Conservation (phyloP, 1,140 invertebrate species). For the Ditylenchus dipsaci region DNA sequence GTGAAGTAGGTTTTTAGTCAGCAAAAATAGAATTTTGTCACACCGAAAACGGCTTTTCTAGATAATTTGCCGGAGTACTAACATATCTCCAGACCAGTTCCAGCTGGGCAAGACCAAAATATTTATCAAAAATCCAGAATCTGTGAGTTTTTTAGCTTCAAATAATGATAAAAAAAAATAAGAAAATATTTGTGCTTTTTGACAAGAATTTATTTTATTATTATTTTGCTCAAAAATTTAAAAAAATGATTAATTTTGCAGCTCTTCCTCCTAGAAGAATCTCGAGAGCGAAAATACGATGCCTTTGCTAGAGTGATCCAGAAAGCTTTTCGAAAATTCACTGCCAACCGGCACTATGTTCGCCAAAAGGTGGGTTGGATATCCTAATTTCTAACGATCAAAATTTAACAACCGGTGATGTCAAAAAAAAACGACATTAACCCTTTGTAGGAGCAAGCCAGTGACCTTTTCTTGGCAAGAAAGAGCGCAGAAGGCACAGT, state of each 20-base stretch:
- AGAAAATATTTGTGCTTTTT: no score
- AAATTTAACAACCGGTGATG: no score
- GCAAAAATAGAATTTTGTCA: neutral
- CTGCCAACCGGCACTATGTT: conserved; percentile 66
- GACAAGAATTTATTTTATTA: no score
- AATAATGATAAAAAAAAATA: no score
- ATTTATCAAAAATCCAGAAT: conserved; percentile 74
- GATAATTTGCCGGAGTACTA: conserved; percentile 65
- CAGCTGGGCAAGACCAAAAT: conserved; percentile 72
- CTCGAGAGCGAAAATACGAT: conserved; percentile 70
- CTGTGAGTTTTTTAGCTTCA: conserved; percentile 61
- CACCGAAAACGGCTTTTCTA: conserved; percentile 38
- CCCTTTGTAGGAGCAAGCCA: conserved; percentile 59
- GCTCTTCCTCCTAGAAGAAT: conserved; percentile 72
- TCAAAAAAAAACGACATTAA: no score
- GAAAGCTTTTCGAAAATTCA: conserved; percentile 70
- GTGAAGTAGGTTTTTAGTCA: conserved; percentile 29
- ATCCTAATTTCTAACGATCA: conserved; percentile 35
- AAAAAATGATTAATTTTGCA: conserved; percentile 52
- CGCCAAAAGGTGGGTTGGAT: conserved; percentile 61
- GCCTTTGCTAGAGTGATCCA: conserved; percentile 70
- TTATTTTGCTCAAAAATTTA: conserved; percentile 10
- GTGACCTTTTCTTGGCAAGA: conserved; percentile 68
- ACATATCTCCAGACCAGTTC: conserved; percentile 69
- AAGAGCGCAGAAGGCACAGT: conserved; percentile 68